Evolutionary conservation across 2,113 vertebrate genomes (phyloP), one percentile per base, ranked within the genome.

Genomic region (Cololabis saira): DNA sequence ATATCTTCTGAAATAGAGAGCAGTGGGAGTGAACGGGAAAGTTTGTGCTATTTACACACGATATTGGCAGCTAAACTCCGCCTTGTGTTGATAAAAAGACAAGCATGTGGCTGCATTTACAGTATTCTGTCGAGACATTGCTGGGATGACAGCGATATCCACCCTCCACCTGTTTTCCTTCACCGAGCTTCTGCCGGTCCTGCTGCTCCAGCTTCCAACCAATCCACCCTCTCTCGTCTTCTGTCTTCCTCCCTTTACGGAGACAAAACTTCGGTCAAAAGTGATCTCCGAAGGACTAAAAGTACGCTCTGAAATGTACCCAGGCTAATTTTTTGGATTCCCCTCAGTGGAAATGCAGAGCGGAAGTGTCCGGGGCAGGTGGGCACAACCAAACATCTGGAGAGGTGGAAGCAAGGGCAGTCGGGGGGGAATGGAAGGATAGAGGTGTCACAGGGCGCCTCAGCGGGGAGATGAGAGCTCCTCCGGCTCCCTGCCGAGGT

Each of bases 401-500:
- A 90, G 62, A 69, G 71, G 61, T 63, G 72, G 65, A 80, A 43
- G 37, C 30, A 6, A 44, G 59, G 65, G 67, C 70, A 64, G 65
- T 21, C 61, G 16, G 52, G 76, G 78, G 78, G 78, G 45, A 77
- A 68, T 81, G 27, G 80, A 73, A 73, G 79, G 80, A 71, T 60
- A 69, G 80, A 78, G 80, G 79, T 77, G 70, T 83, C 45, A 57
- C 76, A 62, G 79, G 82, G 81, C 54, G 9, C 51, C 82, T 79
- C 82, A 70, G 78, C 58, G 2, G 82, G 84, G 80, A 81, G 86
- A 86, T 73, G 87, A 82, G 83, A 84, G 80, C 80, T 85, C 88
- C 87, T 87, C 81, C 78, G 75, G 84, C 76, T 83, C 85, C 85
- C 85, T 69, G 82, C 82, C 61, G 90, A 86, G 87, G 89, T 90